A percentile compares a stretch with the other conserved stretches of the same genome.
phyloP scores from a whole-genome alignment of 2,797 vertebrate species.

The Nasua narica region DNA sequence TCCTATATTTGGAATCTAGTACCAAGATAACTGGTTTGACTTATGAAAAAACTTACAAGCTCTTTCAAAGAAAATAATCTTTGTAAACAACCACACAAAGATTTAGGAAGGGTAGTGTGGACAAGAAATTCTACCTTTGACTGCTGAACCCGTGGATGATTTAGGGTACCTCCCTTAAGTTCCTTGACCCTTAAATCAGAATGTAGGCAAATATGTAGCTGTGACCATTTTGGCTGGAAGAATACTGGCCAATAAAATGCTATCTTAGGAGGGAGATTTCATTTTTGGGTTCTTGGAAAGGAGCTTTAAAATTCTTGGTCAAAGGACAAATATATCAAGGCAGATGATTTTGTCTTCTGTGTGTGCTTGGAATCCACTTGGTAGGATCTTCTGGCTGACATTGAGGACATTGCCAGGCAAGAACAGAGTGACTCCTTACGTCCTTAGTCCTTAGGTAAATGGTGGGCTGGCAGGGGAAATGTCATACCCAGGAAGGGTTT shows the following conservation, averaged over 20 bases:
- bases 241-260: neutral
- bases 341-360: slow-evolving; percentile 34
- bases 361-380: slow-evolving; percentile 29
- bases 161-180: neutral
- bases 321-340: slow-evolving; percentile 19
- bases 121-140: neutral
- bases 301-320: slow-evolving; percentile 53
- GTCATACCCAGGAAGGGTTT: neutral
- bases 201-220: neutral
- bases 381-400: slow-evolving; percentile 12
- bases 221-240: slow-evolving; percentile 12
- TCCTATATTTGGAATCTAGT: neutral
- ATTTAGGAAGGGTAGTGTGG: neutral
- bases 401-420: neutral
- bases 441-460: neutral
- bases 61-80: slow-evolving; percentile 18
- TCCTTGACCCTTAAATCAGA: neutral
- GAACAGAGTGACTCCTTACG: neutral
- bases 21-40: neutral
- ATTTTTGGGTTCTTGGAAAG: slow-evolving; percentile 47
- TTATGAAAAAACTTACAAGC: neutral
- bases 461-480: neutral
- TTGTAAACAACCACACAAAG: neutral
- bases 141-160: neutral
- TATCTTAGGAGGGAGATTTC: slow-evolving; percentile 32